Evolutionary conservation across 2,888 invertebrate species (phyloP).

Genomic region (Thecophora atra): DNA sequence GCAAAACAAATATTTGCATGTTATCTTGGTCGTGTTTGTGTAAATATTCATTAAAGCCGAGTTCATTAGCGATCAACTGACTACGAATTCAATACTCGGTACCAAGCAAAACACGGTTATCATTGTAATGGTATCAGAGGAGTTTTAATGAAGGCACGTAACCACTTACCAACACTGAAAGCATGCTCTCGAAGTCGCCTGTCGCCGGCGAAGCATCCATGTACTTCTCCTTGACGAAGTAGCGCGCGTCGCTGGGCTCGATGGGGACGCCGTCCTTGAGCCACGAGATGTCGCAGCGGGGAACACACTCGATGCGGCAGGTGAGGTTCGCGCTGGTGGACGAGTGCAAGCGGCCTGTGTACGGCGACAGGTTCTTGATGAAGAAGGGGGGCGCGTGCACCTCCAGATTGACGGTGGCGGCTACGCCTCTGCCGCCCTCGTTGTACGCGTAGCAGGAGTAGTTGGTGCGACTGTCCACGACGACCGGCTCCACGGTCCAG

Average conservation of each 20-base stretch:
- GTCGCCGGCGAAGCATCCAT: conserved; percentile 79
- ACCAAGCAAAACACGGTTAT: no score
- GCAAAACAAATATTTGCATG: no score
- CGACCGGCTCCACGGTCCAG: conserved; percentile 84
- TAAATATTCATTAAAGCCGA: no score
- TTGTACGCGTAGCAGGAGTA: conserved; percentile 90
- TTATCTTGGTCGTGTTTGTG: no score
- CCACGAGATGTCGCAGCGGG: conserved; percentile 87
- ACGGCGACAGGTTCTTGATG: conserved; percentile 83
- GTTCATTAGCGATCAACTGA: no score
- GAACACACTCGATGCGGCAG: conserved; percentile 90
- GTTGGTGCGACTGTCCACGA: conserved; percentile 85
- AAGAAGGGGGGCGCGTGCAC: conserved; percentile 87
- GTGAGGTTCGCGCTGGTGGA: conserved; percentile 80
- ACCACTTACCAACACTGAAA: conserved; percentile 79
- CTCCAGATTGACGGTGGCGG: conserved; percentile 75
- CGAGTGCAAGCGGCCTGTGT: conserved; percentile 82
- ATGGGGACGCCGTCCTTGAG: conserved; percentile 80
- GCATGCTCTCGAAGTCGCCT: conserved; percentile 88
- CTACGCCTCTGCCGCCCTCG: conserved; percentile 81
- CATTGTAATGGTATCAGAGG: no score
- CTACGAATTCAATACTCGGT: no score
- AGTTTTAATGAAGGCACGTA: no score
- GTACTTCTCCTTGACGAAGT: conserved; percentile 75
- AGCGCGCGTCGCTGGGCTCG: conserved; percentile 69